Conservation (phyloP, 2,797 vertebrate species). For the Phrynocephalus forsythii region DNA sequence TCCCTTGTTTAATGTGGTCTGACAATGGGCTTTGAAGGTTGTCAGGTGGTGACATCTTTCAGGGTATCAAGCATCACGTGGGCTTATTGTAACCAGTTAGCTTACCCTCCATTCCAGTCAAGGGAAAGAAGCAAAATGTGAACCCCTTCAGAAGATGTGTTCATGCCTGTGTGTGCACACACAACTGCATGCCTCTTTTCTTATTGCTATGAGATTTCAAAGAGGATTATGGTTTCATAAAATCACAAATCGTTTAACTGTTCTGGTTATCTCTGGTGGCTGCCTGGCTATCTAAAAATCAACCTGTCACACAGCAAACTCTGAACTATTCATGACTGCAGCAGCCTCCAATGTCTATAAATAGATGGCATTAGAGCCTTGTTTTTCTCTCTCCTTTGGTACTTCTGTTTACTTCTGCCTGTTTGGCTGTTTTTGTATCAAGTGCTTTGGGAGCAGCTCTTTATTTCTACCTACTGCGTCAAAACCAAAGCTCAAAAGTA, state of each 20-base stretch:
- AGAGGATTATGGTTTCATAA: conserved; percentile 66
- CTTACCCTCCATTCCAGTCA: conserved; percentile 54
- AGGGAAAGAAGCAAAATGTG: conserved; percentile 43
- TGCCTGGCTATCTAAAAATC: conserved; percentile 60
- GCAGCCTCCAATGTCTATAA: conserved; percentile 18
- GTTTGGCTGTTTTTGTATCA: conserved; percentile 12
- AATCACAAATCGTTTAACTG: conserved; percentile 60
- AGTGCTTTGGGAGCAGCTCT: not conserved
- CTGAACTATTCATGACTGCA: conserved; percentile 55
- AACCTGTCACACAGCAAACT: conserved; percentile 33
- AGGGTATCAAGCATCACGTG: conserved; percentile 41
- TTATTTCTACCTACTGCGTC: not conserved
- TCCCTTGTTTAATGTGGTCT: conserved; percentile 66
- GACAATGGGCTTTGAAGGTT: conserved; percentile 68
- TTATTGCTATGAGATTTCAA: conserved; percentile 57
- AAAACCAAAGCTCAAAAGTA: not conserved
- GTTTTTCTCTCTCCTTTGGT: conserved; percentile 29
- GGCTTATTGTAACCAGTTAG: conserved; percentile 58
- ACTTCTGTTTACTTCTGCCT: not conserved
- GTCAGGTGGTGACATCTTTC: conserved; percentile 57
- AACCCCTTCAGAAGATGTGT: conserved; percentile 37
- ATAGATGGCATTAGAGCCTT: conserved; percentile 43
- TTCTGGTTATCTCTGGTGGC: conserved; percentile 49
- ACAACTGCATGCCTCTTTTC: not conserved
- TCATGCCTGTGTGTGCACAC: not conserved